Base-by-base conservation (phyloP, 2,113 vertebrate genomes). In the Pachypanchax playfairii region DNA sequence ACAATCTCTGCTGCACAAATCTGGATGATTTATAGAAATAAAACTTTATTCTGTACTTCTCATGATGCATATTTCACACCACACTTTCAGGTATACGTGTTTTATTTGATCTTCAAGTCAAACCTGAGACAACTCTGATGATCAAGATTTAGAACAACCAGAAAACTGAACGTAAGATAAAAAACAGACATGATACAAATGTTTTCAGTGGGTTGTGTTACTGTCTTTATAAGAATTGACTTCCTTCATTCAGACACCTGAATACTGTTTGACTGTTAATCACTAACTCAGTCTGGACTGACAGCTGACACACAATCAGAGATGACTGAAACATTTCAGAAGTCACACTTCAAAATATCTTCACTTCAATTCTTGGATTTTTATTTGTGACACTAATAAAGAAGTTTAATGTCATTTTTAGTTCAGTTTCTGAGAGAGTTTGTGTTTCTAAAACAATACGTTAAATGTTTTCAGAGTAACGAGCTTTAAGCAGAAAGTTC, bases 201-300 rank as follows among this genome's bases (percentile, higher is more conserved):
- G 3, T 2, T 14, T 46, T 46, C 6, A 46, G 43, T 15, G 22
- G 22, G 24, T 46, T 46, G 12, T 24, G 22, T 46, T 46, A 29
- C 9, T 9, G n/a, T 18, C 4, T n/a, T 28, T 9, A 49, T 7
- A 49, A 6, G 24, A 49, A 28, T 3, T 18, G 25, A 17, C 14
- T 42, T 52, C 6, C 65, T 55, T 63, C 29, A 24, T 63, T 31
- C 38, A 61, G 28, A 31, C 29, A 6, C 29, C 38, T 35, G 22
- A 39, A 73, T 12, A 56, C 0, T 42, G 5, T 12, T 22, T 0
- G n/a, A n/a, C n/a, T n/a, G 29, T 25, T 67, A 0, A 33, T 39
- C 67, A 72, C 22, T 21, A 38, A 73, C 55, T 58, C 2, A 75
- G 1, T 49, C 21, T 41, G 11, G 3, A 29, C 25, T 12, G 3